Evolutionary conservation across 2,113 vertebrate species (phyloP).

Genomic region (Microcebus lehilahytsara): DNA sequence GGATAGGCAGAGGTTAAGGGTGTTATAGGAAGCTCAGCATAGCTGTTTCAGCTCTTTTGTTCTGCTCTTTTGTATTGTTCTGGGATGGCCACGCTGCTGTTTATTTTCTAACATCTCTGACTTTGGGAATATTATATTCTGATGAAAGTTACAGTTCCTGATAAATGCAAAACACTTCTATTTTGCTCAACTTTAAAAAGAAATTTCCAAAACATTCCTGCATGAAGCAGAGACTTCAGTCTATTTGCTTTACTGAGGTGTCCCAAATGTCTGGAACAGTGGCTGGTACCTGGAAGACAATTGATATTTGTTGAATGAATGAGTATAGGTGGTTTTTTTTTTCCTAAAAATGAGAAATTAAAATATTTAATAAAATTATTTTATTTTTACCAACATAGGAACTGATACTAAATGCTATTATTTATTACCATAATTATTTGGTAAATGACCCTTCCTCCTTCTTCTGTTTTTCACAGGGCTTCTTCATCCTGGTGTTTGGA

Average conservation of each 20-base stretch:
- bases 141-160: not conserved
- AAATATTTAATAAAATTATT: not conserved
- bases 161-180: not conserved
- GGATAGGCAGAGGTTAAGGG: not conserved
- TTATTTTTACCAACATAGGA: not conserved
- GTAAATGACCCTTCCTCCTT: not conserved
- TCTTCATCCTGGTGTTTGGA: constrained; percentile 85
- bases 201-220: not conserved
- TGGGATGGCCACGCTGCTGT: not conserved
- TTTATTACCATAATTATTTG: not conserved
- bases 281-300: not conserved
- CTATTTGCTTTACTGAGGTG: not conserved
- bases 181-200: not conserved
- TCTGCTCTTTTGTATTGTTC: not conserved
- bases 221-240: not conserved
- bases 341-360: not conserved
- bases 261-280: not conserved
- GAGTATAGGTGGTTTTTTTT: not conserved
- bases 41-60: not conserved
- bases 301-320: not conserved
- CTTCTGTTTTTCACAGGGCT: constrained; percentile 78
- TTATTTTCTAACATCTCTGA: not conserved
- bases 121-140: not conserved
- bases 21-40: not conserved
- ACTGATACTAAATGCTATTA: not conserved